phyloP scores from a whole-genome alignment of 2,888 invertebrate genomes.

The Agrotis ipsilon region DNA sequence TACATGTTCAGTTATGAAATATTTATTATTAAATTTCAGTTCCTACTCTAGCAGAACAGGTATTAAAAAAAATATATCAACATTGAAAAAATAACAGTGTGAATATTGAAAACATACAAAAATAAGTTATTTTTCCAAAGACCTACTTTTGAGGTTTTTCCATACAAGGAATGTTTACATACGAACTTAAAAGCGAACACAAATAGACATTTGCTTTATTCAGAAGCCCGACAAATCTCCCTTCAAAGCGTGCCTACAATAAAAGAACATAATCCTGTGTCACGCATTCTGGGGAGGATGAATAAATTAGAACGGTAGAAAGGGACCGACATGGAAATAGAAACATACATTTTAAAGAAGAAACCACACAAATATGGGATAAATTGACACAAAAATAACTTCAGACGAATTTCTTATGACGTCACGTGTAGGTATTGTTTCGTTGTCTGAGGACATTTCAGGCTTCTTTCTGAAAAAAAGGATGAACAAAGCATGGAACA shows the following conservation, averaged over 20 bases:
- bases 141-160: not conserved
- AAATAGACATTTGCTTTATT: constrained; percentile 22
- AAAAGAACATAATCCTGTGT: constrained; percentile 4
- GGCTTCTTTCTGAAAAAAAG: too few species aligned
- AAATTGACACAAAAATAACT: constrained; percentile 8
- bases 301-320: constrained; percentile 38
- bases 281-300: constrained; percentile 8
- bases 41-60: too few species aligned
- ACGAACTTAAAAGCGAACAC: constrained; percentile 9
- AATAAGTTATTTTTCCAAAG: too few species aligned
- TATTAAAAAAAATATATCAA: too few species aligned
- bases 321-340: constrained; percentile 4
- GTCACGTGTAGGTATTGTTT: constrained; percentile 2
- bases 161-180: not conserved
- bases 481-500: too few species aligned
- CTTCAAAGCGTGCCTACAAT: constrained; percentile 8
- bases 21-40: too few species aligned
- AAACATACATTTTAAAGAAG: not conserved
- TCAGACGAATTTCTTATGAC: constrained; percentile 8
- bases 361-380: constrained; percentile 6
- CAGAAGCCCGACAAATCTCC: constrained; percentile 8
- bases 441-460: not conserved
- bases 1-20: too few species aligned
- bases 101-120: too few species aligned
- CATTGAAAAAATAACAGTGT: too few species aligned